Conservation (phyloP, 2,888 invertebrate genomes). For the Fissipunctia ypsillon region DNA sequence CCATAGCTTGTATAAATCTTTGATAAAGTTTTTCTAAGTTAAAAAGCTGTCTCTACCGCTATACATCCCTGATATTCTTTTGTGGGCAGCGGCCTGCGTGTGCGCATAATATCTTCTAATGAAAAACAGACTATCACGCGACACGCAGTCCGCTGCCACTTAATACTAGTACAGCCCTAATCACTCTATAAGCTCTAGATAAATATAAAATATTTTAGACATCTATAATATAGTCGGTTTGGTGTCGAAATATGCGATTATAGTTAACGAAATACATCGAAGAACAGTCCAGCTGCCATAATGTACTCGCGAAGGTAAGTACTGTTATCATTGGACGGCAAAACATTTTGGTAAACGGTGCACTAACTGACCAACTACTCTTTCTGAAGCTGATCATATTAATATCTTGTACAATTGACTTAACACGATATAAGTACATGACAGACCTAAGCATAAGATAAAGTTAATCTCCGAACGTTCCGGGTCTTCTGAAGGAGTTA, state of each 20-base stretch:
- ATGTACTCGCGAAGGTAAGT: slow-evolving; percentile 70
- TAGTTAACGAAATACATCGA: slow-evolving; percentile 77
- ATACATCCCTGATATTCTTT: slow-evolving; percentile 85
- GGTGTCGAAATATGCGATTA: slow-evolving; percentile 85
- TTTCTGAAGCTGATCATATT: slow-evolving; percentile 66
- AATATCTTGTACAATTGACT: slow-evolving; percentile 69
- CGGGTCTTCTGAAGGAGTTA: slow-evolving; percentile 46
- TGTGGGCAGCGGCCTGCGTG: slow-evolving; percentile 70
- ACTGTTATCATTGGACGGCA: slow-evolving; percentile 87
- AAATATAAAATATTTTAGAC: slow-evolving; percentile 88
- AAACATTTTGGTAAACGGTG: slow-evolving; percentile 83
- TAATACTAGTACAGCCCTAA: slow-evolving; percentile 83
- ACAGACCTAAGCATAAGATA: slow-evolving; percentile 65
- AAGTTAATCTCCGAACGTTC: slow-evolving; percentile 41
- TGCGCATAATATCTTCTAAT: slow-evolving; percentile 30
- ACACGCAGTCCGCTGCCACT: slow-evolving; percentile 65
- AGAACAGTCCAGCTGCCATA: slow-evolving; percentile 83
- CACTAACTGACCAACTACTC: slow-evolving; percentile 59
- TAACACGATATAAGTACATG: slow-evolving; percentile 63
- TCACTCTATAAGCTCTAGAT: slow-evolving; percentile 89
- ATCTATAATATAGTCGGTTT: slow-evolving; percentile 83
- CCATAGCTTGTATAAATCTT: slow-evolving; percentile 85
- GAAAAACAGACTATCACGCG: slow-evolving; percentile 20
- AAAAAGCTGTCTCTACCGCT: slow-evolving; percentile 85
- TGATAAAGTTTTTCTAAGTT: slow-evolving; percentile 82